A percentile compares a stretch with the other conserved stretches of the same genome.
Conservation (phyloP, 2,888 invertebrate genomes). For the Protonemura montana region DNA sequence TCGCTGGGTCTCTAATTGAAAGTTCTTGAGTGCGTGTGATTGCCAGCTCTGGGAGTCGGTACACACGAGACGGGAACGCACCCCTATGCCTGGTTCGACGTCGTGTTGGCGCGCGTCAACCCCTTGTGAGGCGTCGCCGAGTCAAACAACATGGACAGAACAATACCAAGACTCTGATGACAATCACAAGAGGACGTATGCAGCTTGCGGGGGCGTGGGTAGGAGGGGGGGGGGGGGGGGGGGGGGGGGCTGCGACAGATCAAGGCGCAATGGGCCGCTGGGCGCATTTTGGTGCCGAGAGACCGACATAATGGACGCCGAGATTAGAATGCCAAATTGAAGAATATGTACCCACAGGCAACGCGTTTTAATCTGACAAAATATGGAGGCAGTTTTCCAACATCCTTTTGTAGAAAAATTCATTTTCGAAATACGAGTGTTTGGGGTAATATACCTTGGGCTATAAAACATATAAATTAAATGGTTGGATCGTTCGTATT, state of each 20-base stretch:
- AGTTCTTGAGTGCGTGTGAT: constrained; percentile 36
- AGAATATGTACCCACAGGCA: neutral
- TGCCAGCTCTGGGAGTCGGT: constrained; percentile 23
- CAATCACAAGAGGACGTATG: neutral
- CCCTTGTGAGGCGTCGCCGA: neutral
- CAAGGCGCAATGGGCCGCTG: neutral
- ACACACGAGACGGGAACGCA: neutral
- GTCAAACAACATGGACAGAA: neutral
- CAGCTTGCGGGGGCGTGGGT: neutral
- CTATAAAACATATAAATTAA: constrained; percentile 12
- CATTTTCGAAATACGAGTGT: neutral
- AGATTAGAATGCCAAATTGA: constrained; percentile 12
- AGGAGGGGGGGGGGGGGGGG: neutral
- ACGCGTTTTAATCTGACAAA: neutral
- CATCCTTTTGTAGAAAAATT: constrained; percentile 7
- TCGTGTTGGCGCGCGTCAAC: neutral
- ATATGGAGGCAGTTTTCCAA: constrained; percentile 7
- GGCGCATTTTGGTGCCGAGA: neutral
- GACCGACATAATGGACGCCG: neutral
- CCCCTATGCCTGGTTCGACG: neutral
- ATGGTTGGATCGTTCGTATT: neutral
- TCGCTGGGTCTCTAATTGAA: constrained; percentile 28
- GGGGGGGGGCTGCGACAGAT: neutral
- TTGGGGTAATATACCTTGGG: constrained; percentile 12
- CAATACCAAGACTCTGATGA: neutral